Evolutionary conservation across 2,113 vertebrate species (phyloP).

Genomic region (Paratilapia polleni): DNA sequence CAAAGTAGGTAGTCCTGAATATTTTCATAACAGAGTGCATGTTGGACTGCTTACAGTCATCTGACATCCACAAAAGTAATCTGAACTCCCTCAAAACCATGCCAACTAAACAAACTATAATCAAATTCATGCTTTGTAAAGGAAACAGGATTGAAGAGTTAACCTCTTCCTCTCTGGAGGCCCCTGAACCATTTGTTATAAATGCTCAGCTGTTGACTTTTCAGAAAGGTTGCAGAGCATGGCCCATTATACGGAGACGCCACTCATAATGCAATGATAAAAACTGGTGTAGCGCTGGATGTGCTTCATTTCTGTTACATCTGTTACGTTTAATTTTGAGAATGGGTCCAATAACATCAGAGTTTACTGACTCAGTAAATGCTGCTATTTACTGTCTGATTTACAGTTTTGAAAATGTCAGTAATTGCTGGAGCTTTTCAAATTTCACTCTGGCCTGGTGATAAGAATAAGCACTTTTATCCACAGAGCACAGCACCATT

Average conservation of each 20-base stretch:
- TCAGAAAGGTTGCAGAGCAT: not conserved
- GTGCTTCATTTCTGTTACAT: not conserved
- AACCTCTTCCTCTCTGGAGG: not conserved
- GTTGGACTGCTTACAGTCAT: not conserved
- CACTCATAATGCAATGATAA: not conserved
- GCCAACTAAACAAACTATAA: not conserved
- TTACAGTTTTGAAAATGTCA: not conserved
- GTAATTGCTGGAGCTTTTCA: not conserved
- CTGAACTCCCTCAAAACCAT: not conserved
- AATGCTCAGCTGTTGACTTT: not conserved
- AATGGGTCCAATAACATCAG: not conserved
- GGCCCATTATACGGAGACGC: not conserved
- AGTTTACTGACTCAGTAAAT: not conserved
- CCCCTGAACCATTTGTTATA: not conserved
- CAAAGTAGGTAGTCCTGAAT: conserved; percentile 83
- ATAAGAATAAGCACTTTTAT: not conserved
- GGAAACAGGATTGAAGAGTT: not conserved
- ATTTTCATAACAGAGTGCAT: too few relatives aligned
- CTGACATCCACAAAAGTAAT: not conserved
- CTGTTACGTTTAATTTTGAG: not conserved
- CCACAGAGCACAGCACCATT: not conserved
- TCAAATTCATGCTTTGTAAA: not conserved
- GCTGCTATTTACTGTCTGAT: not conserved
- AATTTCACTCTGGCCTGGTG: not conserved
- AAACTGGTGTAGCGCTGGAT: not conserved